Percentiles rank a stretch among this genome's conserved stretches.
phyloP scores from a whole-genome alignment of 2,888 invertebrate genomes.

The Xiphydria camelus region DNA sequence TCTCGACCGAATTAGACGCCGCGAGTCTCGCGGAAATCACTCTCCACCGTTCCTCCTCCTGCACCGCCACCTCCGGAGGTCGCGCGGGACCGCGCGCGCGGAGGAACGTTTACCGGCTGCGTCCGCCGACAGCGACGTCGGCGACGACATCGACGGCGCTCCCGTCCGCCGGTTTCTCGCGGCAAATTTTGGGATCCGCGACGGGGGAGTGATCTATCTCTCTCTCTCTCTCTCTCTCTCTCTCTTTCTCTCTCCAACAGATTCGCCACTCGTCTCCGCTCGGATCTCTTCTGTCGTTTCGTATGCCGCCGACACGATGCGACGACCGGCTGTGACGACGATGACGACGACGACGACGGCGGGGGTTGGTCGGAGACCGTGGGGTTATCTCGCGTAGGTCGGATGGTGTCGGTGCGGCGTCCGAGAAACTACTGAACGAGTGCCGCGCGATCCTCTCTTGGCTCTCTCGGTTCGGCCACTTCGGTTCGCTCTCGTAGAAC shows the following conservation, averaged over 20 bases:
- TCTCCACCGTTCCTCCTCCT: too few species aligned
- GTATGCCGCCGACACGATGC: slow-evolving; percentile 13
- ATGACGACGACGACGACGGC: not conserved
- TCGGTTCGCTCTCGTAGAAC: slow-evolving; percentile 43
- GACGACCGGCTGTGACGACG: slow-evolving; percentile 14
- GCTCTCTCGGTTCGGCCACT: slow-evolving; percentile 49
- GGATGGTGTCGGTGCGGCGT: slow-evolving; percentile 56
- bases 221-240: slow-evolving; percentile 4
- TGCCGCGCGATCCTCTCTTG: slow-evolving; percentile 54
- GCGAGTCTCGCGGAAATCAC: too few species aligned
- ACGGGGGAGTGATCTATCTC: too few species aligned
- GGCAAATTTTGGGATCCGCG: too few species aligned
- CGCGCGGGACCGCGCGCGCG: not conserved
- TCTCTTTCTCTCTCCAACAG: slow-evolving; percentile 6
- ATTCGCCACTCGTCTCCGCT: not conserved
- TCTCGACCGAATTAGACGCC: too few species aligned
- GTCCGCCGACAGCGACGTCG: too few species aligned
- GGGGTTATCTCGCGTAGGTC: slow-evolving; percentile 45
- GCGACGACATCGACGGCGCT: too few species aligned
- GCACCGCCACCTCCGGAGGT: slow-evolving; percentile 6
- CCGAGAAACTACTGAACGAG: slow-evolving; percentile 57
- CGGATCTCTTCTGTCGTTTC: slow-evolving; percentile 12
- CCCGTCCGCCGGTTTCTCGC: not conserved
- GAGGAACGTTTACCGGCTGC: too few species aligned
- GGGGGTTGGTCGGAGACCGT: slow-evolving; percentile 26